Evolutionary conservation across 2,113 vertebrate genomes (phyloP).

Genomic region (Morone saxatilis): DNA sequence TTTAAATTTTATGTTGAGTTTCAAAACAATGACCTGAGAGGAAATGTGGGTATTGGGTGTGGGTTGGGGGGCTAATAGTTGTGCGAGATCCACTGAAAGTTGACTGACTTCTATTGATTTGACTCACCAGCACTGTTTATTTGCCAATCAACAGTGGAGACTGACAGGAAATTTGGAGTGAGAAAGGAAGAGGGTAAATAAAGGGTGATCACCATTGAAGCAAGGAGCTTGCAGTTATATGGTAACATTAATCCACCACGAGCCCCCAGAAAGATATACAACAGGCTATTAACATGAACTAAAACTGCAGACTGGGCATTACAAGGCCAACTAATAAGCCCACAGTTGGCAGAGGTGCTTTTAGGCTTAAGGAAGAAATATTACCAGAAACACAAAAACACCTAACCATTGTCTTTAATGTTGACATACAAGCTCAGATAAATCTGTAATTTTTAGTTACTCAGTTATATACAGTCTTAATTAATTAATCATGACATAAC

Average conservation of each 20-base stretch:
- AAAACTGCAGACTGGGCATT: neutral
- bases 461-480: too few species aligned
- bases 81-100: neutral
- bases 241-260: neutral
- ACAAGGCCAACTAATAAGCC: neutral
- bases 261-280: neutral
- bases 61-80: neutral
- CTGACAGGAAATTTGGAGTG: neutral
- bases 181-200: neutral
- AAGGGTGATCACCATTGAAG: neutral
- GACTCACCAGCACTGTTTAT: neutral
- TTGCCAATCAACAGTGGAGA: neutral
- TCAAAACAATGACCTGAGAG: neutral
- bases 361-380: neutral
- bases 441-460: too few species aligned
- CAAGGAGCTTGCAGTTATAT: neutral
- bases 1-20: neutral
- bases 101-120: constrained; percentile 3
- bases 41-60: neutral
- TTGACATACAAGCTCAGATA: neutral
- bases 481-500: neutral
- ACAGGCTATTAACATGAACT: neutral
- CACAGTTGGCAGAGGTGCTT: neutral
- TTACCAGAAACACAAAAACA: neutral
- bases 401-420: neutral